phyloP scores from a whole-genome alignment of 2,797 vertebrate species.

The Phrynocephalus vlangalii region DNA sequence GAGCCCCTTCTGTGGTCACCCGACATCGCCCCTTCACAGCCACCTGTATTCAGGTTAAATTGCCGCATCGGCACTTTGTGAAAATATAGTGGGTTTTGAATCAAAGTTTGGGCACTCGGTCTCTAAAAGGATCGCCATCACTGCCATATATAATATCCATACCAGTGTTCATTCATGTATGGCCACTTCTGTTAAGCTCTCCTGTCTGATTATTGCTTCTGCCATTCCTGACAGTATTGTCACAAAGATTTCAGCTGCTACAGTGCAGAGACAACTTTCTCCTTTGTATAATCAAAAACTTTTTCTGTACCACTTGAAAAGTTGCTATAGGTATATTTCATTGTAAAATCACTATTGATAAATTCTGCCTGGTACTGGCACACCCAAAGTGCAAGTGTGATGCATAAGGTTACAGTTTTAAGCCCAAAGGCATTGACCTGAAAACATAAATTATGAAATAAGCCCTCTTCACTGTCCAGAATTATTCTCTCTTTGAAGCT shows the following conservation, averaged over 20 bases:
- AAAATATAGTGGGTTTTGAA: no score
- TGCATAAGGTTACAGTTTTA: conserved; percentile 51
- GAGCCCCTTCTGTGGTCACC: no score
- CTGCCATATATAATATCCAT: conserved; percentile 41
- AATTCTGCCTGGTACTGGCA: conserved; percentile 23
- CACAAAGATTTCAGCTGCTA: conserved; percentile 40
- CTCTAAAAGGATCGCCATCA: no score
- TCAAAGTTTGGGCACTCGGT: no score
- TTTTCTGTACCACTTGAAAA: conserved; percentile 56
- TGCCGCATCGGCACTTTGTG: no score
- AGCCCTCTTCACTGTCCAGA: conserved; percentile 62
- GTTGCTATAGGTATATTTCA: conserved; percentile 58
- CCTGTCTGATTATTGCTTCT: conserved; percentile 34
- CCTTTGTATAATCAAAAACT: conserved; percentile 53
- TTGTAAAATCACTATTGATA: conserved; percentile 54
- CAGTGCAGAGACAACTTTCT: conserved; percentile 57
- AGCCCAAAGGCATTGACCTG: conserved; percentile 49
- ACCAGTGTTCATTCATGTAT: conserved; percentile 68
- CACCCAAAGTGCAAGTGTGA: conserved; percentile 41
- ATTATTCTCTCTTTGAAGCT: conserved; percentile 71
- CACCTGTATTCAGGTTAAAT: no score
- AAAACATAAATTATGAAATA: conserved; percentile 54
- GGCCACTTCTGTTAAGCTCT: conserved; percentile 19
- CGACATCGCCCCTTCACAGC: no score
- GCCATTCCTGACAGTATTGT: conserved; percentile 34